These are phyloP conservation scores for Arrhamphus sclerolepis DNA, from an alignment of 2,797 vertebrate species.

Conservation along the genomic window DNA sequence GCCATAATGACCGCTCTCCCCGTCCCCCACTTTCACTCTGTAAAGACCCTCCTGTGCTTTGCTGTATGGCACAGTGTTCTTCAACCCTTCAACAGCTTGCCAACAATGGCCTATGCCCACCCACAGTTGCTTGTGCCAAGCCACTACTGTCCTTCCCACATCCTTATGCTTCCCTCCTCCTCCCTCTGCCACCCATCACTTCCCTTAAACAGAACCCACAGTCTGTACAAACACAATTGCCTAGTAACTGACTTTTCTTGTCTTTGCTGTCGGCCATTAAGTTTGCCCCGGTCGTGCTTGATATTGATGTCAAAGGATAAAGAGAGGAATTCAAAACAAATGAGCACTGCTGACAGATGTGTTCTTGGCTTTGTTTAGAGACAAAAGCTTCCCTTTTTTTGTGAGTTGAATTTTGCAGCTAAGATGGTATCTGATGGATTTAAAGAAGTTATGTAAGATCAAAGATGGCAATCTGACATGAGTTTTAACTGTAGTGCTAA, in stretches of 20 bases:
- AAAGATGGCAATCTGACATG: constrained; percentile 18
- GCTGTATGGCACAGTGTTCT: constrained; percentile 38
- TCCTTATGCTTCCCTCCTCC: constrained; percentile 66
- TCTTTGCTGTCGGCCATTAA: constrained; percentile 35
- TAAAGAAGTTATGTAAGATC: constrained; percentile 58
- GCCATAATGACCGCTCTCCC: constrained; percentile 71
- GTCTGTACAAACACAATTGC: constrained; percentile 57
- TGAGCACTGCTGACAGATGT: constrained; percentile 52
- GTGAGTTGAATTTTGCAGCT: not conserved
- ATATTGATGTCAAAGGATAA: constrained; percentile 32
- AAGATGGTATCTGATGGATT: constrained; percentile 32
- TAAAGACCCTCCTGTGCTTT: constrained; percentile 55
- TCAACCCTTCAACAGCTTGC: constrained; percentile 33
- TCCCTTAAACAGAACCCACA: constrained; percentile 47
- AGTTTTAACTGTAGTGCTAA: not conserved
- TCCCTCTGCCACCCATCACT: constrained; percentile 45
- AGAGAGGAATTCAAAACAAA: constrained; percentile 62
- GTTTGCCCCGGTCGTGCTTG: constrained; percentile 31
- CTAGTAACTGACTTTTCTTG: constrained; percentile 44
- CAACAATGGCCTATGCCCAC: constrained; percentile 23
- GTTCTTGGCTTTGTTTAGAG: constrained; percentile 51
- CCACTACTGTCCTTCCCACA: constrained; percentile 69
- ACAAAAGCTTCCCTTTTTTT: constrained; percentile 42
- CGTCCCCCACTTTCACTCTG: constrained; percentile 61
- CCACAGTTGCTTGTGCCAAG: constrained; percentile 54